A percentile compares a stretch with the other conserved stretches of the same genome.
phyloP scores from a whole-genome alignment of 2,113 vertebrate genomes.

The Pomatorhinus ruficollis region DNA sequence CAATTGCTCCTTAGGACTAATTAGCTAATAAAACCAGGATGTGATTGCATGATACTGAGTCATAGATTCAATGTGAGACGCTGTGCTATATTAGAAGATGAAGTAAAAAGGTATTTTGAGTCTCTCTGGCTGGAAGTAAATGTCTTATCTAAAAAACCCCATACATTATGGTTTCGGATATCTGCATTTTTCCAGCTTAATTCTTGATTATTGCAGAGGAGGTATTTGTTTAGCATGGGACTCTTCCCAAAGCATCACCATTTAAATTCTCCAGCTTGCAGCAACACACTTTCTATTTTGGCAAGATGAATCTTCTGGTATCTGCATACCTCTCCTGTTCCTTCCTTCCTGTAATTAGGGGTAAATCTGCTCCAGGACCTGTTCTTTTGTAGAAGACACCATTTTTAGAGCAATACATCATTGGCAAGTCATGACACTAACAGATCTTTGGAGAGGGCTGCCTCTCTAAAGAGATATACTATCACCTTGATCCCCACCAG shows the following conservation, averaged over 20 bases:
- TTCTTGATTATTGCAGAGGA: not conserved
- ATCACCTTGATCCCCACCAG: conserved; percentile 35
- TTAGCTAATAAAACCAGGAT: conserved; percentile 59
- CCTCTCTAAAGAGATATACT: not conserved
- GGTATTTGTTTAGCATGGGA: conserved; percentile 8
- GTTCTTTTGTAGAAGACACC: conserved; percentile 64
- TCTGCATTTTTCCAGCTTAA: conserved; percentile 30
- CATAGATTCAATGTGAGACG: not conserved
- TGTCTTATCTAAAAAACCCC: conserved; percentile 25
- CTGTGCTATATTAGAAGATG: conserved; percentile 24
- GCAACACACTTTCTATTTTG: conserved; percentile 49
- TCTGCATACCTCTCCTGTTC: conserved; percentile 49
- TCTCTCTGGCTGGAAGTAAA: conserved; percentile 28
- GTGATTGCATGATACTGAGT: conserved; percentile 45
- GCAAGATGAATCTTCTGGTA: conserved; percentile 63
- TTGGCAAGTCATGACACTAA: conserved; percentile 62
- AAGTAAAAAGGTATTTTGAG: conserved; percentile 52
- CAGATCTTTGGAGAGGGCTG: conserved; percentile 35
- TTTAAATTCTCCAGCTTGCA: conserved; percentile 31
- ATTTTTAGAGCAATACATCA: conserved; percentile 73
- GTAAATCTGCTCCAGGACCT: conserved; percentile 69
- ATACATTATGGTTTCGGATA: conserved; percentile 46
- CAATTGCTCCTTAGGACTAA: conserved; percentile 40
- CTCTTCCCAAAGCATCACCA: conserved; percentile 18
- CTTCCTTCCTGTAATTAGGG: conserved; percentile 70